A percentile compares a stretch with the other conserved stretches of the same genome.
phyloP scores from a whole-genome alignment of 2,888 invertebrate species.

The Melieria picta region DNA sequence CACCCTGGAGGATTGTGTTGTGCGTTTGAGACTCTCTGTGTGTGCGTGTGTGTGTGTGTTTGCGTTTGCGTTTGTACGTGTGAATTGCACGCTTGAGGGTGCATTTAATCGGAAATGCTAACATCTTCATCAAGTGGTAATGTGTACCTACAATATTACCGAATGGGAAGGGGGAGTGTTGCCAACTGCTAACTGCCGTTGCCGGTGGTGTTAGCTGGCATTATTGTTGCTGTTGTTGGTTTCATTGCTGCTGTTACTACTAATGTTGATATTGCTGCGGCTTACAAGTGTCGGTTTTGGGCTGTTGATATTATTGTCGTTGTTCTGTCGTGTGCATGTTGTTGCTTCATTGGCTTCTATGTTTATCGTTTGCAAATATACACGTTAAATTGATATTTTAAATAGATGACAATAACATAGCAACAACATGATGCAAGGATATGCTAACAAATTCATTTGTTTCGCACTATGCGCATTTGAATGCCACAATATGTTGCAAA shows the following conservation, averaged over 20 bases:
- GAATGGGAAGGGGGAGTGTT: not conserved
- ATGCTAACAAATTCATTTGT: too few relatives aligned
- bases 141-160: constrained; percentile 21
- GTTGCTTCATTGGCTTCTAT: not conserved
- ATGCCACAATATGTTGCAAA: too few relatives aligned
- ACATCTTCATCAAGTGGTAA: constrained; percentile 54
- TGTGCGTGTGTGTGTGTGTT: constrained; percentile 19
- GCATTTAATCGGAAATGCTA: constrained; percentile 53
- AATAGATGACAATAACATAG: constrained; percentile 9
- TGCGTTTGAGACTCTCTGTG: not conserved
- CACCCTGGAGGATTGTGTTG: constrained; percentile 33
- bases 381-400: constrained; percentile 37
- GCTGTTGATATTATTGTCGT: constrained; percentile 2
- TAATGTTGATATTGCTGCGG: not conserved
- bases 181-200: not conserved
- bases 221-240: constrained; percentile 1
- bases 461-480: too few relatives aligned
- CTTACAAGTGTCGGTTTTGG: not conserved
- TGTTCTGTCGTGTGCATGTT: constrained; percentile 21
- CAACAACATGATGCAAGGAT: not conserved
- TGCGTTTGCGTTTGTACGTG: constrained; percentile 22
- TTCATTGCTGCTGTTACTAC: constrained; percentile 4
- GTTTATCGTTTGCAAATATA: constrained; percentile 37
- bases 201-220: constrained; percentile 1
- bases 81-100: constrained; percentile 38